Evolutionary conservation across 2,797 vertebrate genomes (phyloP).

Genomic region (Galagoides demidoff): DNA sequence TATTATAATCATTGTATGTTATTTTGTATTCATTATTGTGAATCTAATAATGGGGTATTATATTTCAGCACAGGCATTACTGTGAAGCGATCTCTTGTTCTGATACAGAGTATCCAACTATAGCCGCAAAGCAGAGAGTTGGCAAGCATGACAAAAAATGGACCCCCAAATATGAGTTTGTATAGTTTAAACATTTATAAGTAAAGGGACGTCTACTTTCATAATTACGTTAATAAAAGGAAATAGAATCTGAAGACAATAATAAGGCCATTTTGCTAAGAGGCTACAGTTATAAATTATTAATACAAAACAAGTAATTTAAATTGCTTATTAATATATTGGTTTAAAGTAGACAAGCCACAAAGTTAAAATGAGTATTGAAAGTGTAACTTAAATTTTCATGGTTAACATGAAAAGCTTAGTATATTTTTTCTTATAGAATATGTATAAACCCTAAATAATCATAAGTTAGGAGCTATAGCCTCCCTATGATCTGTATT

Average conservation of each 20-base stretch:
- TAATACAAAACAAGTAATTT: conserved; percentile 71
- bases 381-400: conserved; percentile 66
- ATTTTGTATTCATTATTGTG: conserved; percentile 41
- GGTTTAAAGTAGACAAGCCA: conserved; percentile 71
- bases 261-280: conserved; percentile 76
- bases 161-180: conserved; percentile 48
- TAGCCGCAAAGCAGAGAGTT: conserved; percentile 71
- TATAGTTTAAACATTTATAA: conserved; percentile 76
- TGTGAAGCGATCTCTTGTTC: conserved; percentile 71
- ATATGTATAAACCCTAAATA: background rate
- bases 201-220: conserved; percentile 61
- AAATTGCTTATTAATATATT: conserved; percentile 77
- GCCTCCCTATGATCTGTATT: background rate
- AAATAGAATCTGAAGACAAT: conserved; percentile 77
- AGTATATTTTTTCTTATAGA: conserved; percentile 12
- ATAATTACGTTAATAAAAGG: conserved; percentile 80
- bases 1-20: background rate
- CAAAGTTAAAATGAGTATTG: conserved; percentile 69
- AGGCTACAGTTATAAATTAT: conserved; percentile 79
- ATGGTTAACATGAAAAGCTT: conserved; percentile 21
- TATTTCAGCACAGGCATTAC: conserved; percentile 50
- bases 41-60: conserved; percentile 70
- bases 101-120: conserved; percentile 80
- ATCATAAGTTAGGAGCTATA: background rate
- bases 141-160: conserved; percentile 74